Conservation (phyloP, 2,113 vertebrate species). For the Puntigrus tetrazona region DNA sequence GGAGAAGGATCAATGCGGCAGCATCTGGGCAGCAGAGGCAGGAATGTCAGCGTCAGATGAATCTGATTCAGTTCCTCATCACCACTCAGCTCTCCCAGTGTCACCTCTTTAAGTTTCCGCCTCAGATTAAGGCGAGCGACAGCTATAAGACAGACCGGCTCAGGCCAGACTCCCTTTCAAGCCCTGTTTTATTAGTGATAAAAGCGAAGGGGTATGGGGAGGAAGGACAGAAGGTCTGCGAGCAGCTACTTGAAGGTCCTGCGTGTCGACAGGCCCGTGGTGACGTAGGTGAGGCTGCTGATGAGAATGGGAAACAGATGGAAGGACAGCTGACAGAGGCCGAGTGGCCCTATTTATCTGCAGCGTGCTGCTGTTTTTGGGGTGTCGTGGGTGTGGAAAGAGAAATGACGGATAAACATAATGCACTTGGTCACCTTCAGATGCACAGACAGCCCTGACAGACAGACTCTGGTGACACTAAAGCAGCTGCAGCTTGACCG, state of each 20-base stretch:
- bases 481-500: neutral
- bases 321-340: neutral
- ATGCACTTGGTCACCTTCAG: neutral
- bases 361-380: neutral
- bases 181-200: constrained; percentile 27
- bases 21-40: constrained; percentile 30
- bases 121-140: constrained; percentile 2
- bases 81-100: constrained; percentile 28
- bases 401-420: neutral
- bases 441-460: neutral
- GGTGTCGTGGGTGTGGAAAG: neutral
- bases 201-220: neutral
- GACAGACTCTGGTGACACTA: neutral
- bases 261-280: neutral
- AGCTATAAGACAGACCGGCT: constrained; percentile 8
- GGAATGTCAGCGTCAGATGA: constrained; percentile 2
- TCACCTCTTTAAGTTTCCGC: constrained; percentile 40
- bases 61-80: constrained; percentile 37
- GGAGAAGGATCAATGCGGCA: neutral
- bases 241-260: constrained; percentile 27
- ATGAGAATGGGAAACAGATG: constrained; percentile 36
- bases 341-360: neutral
- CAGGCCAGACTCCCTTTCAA: constrained; percentile 25
- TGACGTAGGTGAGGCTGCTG: constrained; percentile 19
- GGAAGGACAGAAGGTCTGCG: constrained; percentile 7